phyloP scores from a whole-genome alignment of 2,797 vertebrate species.

The Sternotherus odoratus region DNA sequence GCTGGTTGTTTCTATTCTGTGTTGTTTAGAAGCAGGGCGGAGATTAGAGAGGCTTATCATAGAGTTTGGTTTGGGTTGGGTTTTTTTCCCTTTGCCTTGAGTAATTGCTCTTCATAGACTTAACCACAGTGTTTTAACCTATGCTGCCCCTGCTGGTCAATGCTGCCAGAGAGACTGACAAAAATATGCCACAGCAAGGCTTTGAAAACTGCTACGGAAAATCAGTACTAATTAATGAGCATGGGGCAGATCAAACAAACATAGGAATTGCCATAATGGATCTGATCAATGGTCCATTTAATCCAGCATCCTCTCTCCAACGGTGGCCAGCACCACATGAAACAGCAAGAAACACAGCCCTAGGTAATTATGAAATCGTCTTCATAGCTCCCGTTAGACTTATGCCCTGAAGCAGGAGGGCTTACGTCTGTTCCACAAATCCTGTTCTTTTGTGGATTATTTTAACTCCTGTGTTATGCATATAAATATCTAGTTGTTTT shows the following conservation, averaged over 20 bases:
- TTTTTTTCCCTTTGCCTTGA: neutral
- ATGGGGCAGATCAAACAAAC: neutral
- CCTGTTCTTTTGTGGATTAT: neutral
- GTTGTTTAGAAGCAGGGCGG: neutral
- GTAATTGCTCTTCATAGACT: neutral
- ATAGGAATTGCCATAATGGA: neutral
- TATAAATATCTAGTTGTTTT: neutral
- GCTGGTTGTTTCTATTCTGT: neutral
- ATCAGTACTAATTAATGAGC: neutral
- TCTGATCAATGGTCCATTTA: neutral
- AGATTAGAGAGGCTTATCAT: neutral
- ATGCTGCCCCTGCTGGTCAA: neutral
- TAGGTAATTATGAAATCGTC: neutral
- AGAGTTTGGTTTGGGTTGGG: neutral
- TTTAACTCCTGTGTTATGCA: neutral
- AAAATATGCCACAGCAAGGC: neutral
- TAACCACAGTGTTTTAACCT: neutral
- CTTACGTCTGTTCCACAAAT: neutral
- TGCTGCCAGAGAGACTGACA: neutral
- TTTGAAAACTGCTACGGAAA: neutral
- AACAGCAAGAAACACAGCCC: neutral
- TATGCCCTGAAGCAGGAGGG: neutral
- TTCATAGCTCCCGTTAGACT: neutral
- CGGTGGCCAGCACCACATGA: neutral
- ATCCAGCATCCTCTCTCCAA: neutral